A percentile compares a stretch with the other conserved stretches of the same genome.
Evolutionary conservation across 1,140 invertebrate species (phyloP).

Genomic region (Drosophila nigromelanica): DNA sequence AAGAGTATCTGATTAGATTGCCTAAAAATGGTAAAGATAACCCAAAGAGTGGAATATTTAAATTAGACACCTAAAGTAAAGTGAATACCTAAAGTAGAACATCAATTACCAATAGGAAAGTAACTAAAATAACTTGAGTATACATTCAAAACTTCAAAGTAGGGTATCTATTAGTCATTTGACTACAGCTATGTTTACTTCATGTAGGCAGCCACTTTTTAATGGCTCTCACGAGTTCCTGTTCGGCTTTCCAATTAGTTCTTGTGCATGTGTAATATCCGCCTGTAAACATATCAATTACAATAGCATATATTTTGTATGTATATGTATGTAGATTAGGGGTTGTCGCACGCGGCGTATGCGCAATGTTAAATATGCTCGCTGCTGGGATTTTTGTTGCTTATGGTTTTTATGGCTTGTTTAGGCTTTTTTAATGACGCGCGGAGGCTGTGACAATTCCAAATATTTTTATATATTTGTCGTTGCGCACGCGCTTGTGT

Average conservation of each 20-base stretch:
- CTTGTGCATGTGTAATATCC: constrained; percentile 21
- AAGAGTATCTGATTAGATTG: too few species aligned
- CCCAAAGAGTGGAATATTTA: too few species aligned
- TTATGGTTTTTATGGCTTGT: constrained; percentile 45
- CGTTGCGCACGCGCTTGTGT: constrained; percentile 70
- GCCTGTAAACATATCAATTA: constrained; percentile 15
- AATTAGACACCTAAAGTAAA: too few species aligned
- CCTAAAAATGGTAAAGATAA: too few species aligned
- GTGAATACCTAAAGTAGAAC: too few species aligned
- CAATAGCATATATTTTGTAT: constrained; percentile 6
- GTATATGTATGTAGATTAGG: constrained; percentile 9
- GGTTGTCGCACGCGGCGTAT: constrained; percentile 39
- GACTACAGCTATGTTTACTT: not conserved
- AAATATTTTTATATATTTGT: constrained; percentile 49
- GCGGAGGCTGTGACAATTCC: constrained; percentile 50
- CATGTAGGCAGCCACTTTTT: constrained; percentile 29
- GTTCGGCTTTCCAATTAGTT: constrained; percentile 23
- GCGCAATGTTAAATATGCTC: constrained; percentile 27
- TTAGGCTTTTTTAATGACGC: constrained; percentile 68
- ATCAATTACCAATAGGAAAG: too few species aligned
- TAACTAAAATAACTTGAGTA: too few species aligned
- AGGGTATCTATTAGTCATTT: not conserved
- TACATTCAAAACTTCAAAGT: not conserved
- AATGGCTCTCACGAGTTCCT: constrained; percentile 10
- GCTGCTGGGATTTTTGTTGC: constrained; percentile 16